phyloP scores from a whole-genome alignment of 2,797 vertebrate genomes.

The Varecia variegata region DNA sequence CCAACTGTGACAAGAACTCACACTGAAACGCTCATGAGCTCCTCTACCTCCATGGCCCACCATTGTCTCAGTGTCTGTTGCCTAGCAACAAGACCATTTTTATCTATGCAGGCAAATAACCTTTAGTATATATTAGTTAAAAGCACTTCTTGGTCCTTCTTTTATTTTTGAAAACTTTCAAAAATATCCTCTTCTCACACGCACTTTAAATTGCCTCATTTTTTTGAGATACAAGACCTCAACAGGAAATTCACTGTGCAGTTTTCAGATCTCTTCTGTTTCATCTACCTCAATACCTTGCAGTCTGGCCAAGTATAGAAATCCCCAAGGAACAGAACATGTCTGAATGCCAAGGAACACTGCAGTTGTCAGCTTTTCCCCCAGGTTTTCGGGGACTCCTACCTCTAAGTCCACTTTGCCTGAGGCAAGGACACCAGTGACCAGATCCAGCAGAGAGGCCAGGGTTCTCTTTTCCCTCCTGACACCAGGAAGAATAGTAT shows the following conservation, averaged over 20 bases:
- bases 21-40: conserved; percentile 33
- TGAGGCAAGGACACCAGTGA: not conserved
- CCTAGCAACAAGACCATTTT: conserved; percentile 54
- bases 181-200: conserved; percentile 54
- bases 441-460: not conserved
- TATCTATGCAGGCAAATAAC: conserved; percentile 43
- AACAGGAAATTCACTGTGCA: not conserved
- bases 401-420: conserved; percentile 23
- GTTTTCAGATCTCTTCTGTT: conserved; percentile 14
- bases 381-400: not conserved
- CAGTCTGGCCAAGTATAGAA: conserved; percentile 30
- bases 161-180: conserved; percentile 71
- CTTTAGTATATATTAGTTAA: not conserved
- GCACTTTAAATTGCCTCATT: conserved; percentile 35
- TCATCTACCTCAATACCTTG: not conserved
- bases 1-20: not conserved
- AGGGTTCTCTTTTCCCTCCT: not conserved
- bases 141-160: not conserved
- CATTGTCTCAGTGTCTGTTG: conserved; percentile 51
- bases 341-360: not conserved
- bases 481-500: not conserved
- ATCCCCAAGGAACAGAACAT: not conserved
- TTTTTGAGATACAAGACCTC: not conserved
- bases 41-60: not conserved
- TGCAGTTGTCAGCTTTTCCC: not conserved